A percentile compares a stretch with the other conserved stretches of the same genome.
Evolutionary conservation across 2,797 vertebrate species (phyloP).

Genomic region (Diglossa cyanea): DNA sequence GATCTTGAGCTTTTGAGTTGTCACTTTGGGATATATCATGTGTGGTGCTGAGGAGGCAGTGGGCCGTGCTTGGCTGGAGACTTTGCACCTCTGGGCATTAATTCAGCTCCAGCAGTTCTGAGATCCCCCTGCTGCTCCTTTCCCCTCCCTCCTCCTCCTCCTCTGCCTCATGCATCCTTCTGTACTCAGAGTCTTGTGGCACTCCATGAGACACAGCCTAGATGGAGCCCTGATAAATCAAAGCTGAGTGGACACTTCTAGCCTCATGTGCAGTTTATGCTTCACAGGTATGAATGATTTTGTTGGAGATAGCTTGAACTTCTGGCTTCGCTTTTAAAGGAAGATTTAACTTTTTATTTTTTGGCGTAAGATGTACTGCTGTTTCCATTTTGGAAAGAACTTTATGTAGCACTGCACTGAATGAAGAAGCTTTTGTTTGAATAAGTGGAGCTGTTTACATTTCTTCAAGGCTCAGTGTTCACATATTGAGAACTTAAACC

Average conservation of each 20-base stretch:
- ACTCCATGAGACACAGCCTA: neutral
- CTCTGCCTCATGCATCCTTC: neutral
- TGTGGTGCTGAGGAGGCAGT: neutral
- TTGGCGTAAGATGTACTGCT: neutral
- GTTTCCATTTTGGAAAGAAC: neutral
- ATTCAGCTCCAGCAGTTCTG: accelerated
- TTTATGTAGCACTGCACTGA: neutral
- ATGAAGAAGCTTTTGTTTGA: neutral
- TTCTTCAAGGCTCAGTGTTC: neutral
- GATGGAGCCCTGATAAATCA: neutral
- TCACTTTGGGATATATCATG: neutral
- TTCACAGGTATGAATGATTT: neutral
- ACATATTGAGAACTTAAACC: neutral
- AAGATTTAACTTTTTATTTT: neutral
- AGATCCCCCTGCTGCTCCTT: neutral
- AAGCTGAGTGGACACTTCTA: neutral
- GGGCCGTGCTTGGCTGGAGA: neutral
- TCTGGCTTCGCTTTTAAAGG: neutral
- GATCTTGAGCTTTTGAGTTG: constrained; percentile 29
- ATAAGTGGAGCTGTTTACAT: neutral
- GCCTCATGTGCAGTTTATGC: neutral
- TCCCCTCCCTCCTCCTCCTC: neutral
- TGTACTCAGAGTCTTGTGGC: neutral
- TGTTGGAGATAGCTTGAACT: neutral
- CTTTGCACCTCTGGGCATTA: neutral